These are phyloP conservation scores for Drosophila insularis DNA, from an alignment of 1,140 invertebrate genomes.

Conservation along the genomic window DNA sequence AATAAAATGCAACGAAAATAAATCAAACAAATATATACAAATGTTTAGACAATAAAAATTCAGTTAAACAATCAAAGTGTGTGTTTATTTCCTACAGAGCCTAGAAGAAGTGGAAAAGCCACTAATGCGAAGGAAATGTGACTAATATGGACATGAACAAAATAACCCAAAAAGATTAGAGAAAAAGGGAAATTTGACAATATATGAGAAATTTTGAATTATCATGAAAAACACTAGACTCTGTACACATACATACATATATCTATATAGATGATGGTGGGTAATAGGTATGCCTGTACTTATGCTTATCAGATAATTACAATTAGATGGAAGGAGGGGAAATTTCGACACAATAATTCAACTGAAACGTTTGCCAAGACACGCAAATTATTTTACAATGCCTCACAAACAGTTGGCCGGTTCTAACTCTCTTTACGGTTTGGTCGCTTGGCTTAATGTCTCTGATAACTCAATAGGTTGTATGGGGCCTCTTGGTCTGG, in stretches of 20 bases:
- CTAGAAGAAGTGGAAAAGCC: not conserved
- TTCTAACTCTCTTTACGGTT: not conserved
- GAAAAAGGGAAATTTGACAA: not conserved
- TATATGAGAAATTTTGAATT: not conserved
- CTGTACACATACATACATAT: not conserved
- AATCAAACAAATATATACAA: too few relatives aligned
- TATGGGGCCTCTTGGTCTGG: conserved; percentile 4
- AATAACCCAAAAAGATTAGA: not conserved
- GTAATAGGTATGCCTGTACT: not conserved
- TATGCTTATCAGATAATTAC: conserved; percentile 9
- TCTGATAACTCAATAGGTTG: conserved; percentile 2
- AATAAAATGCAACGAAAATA: too few relatives aligned
- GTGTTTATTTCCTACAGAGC: too few relatives aligned
- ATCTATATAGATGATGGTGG: not conserved
- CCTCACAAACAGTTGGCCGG: not conserved
- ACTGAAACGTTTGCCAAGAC: not conserved
- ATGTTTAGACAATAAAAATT: too few relatives aligned
- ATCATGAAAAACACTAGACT: not conserved
- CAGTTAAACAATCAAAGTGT: too few relatives aligned
- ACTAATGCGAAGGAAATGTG: not conserved
- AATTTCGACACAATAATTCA: conserved; percentile 4
- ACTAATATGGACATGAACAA: too few relatives aligned
- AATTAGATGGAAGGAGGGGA: not conserved
- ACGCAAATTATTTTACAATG: conserved; percentile 9
- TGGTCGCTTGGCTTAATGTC: conserved; percentile 5